These are phyloP conservation scores for Agrochola lychnidis DNA, from an alignment of 2,888 invertebrate species.

Conservation along the genomic window DNA sequence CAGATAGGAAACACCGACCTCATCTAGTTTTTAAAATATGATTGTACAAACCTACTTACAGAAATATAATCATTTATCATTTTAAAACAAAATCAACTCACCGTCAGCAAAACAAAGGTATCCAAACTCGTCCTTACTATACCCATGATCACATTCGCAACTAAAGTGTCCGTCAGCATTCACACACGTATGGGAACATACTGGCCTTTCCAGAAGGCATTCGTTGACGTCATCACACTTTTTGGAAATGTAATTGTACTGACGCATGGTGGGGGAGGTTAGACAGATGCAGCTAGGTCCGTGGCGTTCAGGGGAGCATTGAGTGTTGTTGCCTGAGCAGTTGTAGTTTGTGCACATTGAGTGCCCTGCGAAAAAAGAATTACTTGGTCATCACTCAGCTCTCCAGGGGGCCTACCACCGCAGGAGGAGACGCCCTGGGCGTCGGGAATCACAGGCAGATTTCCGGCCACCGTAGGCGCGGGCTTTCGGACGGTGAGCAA, in stretches of 20 bases:
- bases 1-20: no score
- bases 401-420: no score
- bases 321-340: constrained; percentile 71
- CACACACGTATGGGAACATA: constrained; percentile 93
- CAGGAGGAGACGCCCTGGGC: no score
- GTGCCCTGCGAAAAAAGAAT: constrained; percentile 73
- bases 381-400: no score
- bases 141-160: constrained; percentile 92
- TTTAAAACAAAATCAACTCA: constrained; percentile 65
- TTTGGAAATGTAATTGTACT: constrained; percentile 77
- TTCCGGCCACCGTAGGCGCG: no score
- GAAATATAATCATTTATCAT: no score
- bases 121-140: constrained; percentile 66
- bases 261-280: constrained; percentile 76
- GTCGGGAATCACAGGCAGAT: no score
- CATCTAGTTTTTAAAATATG: no score
- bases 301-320: constrained; percentile 75
- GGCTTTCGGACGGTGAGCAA: no score
- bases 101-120: constrained; percentile 81
- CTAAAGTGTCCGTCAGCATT: constrained; percentile 91
- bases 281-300: constrained; percentile 90
- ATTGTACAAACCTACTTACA: no score
- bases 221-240: constrained; percentile 91
- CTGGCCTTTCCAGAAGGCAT: constrained; percentile 91
- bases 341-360: constrained; percentile 79